Conservation (phyloP, 2,797 vertebrate genomes). For the Rhinatrema bivittatum region DNA sequence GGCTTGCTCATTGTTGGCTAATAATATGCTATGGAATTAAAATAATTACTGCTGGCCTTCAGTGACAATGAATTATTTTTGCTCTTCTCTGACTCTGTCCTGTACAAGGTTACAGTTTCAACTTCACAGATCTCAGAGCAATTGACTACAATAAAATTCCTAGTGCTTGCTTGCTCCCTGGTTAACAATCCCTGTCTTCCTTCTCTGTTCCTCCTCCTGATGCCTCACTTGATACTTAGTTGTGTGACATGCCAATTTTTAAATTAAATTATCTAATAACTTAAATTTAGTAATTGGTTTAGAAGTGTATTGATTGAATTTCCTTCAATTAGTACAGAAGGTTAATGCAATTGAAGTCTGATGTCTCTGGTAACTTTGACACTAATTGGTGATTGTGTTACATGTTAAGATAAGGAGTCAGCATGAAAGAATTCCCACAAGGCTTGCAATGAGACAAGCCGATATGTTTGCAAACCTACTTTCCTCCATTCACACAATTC, state of each 20-base stretch:
- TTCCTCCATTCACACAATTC: constrained; percentile 35
- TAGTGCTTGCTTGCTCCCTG: constrained; percentile 20
- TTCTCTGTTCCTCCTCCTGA: constrained; percentile 17
- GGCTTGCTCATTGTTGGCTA: constrained; percentile 50
- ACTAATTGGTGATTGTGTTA: constrained; percentile 58
- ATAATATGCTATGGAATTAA: constrained; percentile 58
- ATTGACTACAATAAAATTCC: constrained; percentile 41
- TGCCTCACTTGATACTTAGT: constrained; percentile 35
- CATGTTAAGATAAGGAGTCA: constrained; percentile 47
- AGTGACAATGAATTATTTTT: constrained; percentile 45
- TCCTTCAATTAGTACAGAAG: constrained; percentile 46
- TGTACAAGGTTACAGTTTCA: constrained; percentile 49
- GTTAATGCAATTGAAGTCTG: constrained; percentile 51
- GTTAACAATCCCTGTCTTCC: constrained; percentile 15
- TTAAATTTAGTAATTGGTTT: constrained; percentile 59
- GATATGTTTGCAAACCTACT: constrained; percentile 31
- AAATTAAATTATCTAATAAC: constrained; percentile 55
- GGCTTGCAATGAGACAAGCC: constrained; percentile 27
- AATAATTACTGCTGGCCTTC: constrained; percentile 46
- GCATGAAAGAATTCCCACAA: constrained; percentile 30
- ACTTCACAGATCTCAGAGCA: constrained; percentile 23
- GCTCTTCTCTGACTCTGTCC: constrained; percentile 25
- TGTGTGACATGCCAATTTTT: constrained; percentile 42
- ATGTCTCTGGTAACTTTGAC: constrained; percentile 48
- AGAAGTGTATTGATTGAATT: constrained; percentile 45